These are phyloP conservation scores for Actinopyga echinites DNA, from an alignment of 53 echinoderm and acorn worm genomes.

Conservation along the genomic window DNA sequence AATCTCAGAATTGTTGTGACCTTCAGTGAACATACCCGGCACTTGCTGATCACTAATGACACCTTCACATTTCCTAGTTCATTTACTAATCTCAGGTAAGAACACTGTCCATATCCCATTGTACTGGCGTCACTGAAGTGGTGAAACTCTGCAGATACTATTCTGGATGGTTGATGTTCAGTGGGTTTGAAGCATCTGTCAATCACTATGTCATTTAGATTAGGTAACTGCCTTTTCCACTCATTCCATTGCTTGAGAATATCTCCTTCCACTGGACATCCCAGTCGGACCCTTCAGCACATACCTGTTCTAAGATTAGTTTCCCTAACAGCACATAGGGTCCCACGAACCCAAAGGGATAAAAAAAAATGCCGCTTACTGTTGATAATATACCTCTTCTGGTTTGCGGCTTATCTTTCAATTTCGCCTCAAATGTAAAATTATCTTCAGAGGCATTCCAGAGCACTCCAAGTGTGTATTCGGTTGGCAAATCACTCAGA, in stretches of 20 bases:
- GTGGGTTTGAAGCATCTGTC: slow-evolving; percentile 47
- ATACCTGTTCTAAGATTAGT: slow-evolving; percentile 29
- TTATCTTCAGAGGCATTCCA: slow-evolving; percentile 64
- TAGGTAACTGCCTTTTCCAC: slow-evolving; percentile 37
- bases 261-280: slow-evolving; percentile 41
- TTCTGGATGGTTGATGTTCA: neutral
- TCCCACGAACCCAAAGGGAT: slow-evolving; percentile 46
- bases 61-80: slow-evolving; percentile 20
- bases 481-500: slow-evolving; percentile 43
- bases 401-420: slow-evolving; percentile 62
- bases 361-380: slow-evolving; percentile 57
- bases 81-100: slow-evolving; percentile 56
- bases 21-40: slow-evolving; percentile 45
- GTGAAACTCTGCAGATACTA: slow-evolving; percentile 34
- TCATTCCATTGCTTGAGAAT: slow-evolving; percentile 37
- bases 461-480: slow-evolving; percentile 61
- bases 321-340: slow-evolving; percentile 36
- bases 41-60: slow-evolving; percentile 51
- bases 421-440: slow-evolving; percentile 62
- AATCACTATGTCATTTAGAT: slow-evolving; percentile 22
- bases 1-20: slow-evolving; percentile 38
- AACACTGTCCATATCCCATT: slow-evolving; percentile 64
- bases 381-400: slow-evolving; percentile 56
- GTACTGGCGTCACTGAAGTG: slow-evolving; percentile 63
- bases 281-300: slow-evolving; percentile 33